phyloP scores from a whole-genome alignment of 2,797 vertebrate genomes.

The Yasuhikotakia modesta region DNA sequence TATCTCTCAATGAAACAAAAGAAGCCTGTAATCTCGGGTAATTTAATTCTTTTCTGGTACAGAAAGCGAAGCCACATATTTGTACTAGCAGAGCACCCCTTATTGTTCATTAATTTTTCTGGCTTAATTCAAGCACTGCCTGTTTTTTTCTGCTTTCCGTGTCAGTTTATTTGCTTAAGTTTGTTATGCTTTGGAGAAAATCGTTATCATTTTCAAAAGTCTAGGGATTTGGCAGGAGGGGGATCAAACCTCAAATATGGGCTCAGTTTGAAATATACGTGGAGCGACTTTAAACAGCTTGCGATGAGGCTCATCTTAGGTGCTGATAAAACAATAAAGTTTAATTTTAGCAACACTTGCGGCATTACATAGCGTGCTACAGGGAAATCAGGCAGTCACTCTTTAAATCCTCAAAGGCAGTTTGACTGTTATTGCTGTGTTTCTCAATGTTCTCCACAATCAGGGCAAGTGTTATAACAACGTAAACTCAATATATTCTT shows the following conservation, averaged over 20 bases:
- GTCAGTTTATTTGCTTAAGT: conserved; percentile 57
- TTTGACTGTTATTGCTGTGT: conserved; percentile 27
- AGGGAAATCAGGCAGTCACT: conserved; percentile 17
- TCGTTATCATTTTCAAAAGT: conserved; percentile 59
- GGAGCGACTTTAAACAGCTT: conserved; percentile 12
- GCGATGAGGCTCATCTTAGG: conserved; percentile 31
- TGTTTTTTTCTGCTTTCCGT: conserved; percentile 50
- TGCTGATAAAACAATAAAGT: conserved; percentile 54
- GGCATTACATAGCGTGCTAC: conserved; percentile 34
- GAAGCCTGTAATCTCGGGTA: conserved; percentile 66
- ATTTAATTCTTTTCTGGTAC: conserved; percentile 58
- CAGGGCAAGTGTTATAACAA: conserved; percentile 33
- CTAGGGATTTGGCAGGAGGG: conserved; percentile 38
- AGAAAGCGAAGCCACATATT: conserved; percentile 57
- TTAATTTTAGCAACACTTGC: conserved; percentile 41
- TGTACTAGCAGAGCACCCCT: conserved; percentile 61
- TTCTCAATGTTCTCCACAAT: conserved; percentile 25
- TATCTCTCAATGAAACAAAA: conserved; percentile 71
- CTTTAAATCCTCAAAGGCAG: conserved; percentile 6
- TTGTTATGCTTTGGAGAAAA: conserved; percentile 56
- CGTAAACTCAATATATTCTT: conserved; percentile 17
- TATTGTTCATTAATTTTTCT: conserved; percentile 59
- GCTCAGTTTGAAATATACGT: conserved; percentile 33
- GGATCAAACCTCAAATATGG: conserved; percentile 46
- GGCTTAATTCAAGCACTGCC: conserved; percentile 56